These are phyloP conservation scores for Oxygymnocypris stewartii DNA, from an alignment of 2,113 vertebrate genomes.

Conservation along the genomic window DNA sequence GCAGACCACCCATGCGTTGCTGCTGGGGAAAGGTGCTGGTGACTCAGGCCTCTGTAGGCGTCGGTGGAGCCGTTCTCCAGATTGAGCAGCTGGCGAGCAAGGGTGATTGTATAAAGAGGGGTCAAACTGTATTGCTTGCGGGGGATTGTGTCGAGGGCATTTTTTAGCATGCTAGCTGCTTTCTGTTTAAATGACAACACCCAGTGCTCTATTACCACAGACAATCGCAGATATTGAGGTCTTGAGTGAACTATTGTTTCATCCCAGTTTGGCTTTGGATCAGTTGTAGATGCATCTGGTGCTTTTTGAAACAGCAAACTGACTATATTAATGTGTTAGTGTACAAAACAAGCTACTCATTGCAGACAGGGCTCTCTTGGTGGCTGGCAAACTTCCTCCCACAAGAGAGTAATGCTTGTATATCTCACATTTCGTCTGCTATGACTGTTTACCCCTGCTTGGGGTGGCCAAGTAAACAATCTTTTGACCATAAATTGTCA, in stretches of 20 bases:
- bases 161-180: not conserved
- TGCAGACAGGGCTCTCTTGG: slow-evolving; percentile 49
- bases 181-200: not conserved
- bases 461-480: slow-evolving; percentile 55
- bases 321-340: slow-evolving; percentile 14
- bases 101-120: slow-evolving; percentile 30
- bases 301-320: slow-evolving; percentile 26
- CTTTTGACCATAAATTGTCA: not conserved
- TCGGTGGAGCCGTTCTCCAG: slow-evolving; percentile 30
- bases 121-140: slow-evolving; percentile 24
- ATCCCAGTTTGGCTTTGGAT: not conserved
- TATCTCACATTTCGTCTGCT: slow-evolving; percentile 79
- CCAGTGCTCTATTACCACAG: not conserved
- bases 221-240: not conserved
- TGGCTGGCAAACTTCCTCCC: slow-evolving; percentile 71
- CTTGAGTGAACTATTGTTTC: not conserved
- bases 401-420: slow-evolving; percentile 77
- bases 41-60: slow-evolving; percentile 32
- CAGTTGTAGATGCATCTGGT: not conserved
- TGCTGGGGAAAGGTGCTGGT: slow-evolving; percentile 36
- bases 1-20: slow-evolving; percentile 55
- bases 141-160: not conserved
- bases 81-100: slow-evolving; percentile 7
- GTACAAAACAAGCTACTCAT: not conserved
- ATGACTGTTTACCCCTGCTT: slow-evolving; percentile 75